Evolutionary conservation across 2,113 vertebrate genomes (phyloP), one percentile per base, ranked within the genome.

Genomic region (Manacus vitellinus): DNA sequence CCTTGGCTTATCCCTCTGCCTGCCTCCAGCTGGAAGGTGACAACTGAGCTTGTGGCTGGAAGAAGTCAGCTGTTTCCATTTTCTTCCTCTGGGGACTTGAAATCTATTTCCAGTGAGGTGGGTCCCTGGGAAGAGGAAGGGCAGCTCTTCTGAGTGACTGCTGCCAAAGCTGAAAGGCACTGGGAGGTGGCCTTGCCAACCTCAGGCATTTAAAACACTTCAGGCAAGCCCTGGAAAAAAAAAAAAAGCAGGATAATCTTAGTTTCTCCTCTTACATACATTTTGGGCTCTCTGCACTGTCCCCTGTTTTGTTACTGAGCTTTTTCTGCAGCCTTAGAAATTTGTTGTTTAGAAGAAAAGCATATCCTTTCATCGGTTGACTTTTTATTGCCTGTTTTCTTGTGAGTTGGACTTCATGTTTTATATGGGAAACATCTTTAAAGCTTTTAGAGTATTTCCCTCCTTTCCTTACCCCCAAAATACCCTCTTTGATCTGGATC

Each of bases 31-130:
- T 78, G 67, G 65, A 88, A 80, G 67, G 33, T 73, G 82, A 85
- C 85, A 85, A 41, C 78, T 22, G 82, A 88, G 63, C 52, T 33
- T 62, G 70, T 17, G 78, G 78, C 70, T 88, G 63, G 85, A 75
- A 95, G 86, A 91, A 87, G 72, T 92, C 86, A 86, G 83, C 88
- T 92, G 83, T 63, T 96, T 73, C 79, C 79, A 43, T 47, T 39
- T 56, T 88, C 76, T 88, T 86, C 62, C 85, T 93, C 93, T 51
- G 67, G 67, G 76, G 93, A 83, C n/a, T 91, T 56, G 62, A 78
- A 85, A 66, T 96, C 92, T 94, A 31, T 95, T 97, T 94, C 58
- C 89, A 95, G 89, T 21, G 84, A 91, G 84, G 66, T 95, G 80
- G 80, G 54, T 81, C 84, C 74, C 73, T 92, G 89, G 87, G 92